A percentile compares a stretch with the other conserved stretches of the same genome.
Evolutionary conservation across 2,888 invertebrate species (phyloP).

Genomic region (Pelosia muscerda): DNA sequence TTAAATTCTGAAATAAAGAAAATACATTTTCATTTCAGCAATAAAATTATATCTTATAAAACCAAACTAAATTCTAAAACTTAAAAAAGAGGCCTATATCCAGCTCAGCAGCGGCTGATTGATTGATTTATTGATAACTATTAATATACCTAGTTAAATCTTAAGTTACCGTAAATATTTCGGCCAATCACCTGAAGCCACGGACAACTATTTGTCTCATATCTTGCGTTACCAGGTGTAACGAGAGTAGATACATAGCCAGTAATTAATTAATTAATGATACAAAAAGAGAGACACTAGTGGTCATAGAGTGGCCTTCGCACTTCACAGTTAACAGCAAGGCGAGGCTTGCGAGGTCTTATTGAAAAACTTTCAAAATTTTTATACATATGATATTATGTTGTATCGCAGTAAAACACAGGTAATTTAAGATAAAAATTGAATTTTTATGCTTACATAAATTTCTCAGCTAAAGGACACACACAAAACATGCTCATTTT

Average conservation of each 20-base stretch:
- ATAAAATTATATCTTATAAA: no score
- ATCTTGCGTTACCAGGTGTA: background rate
- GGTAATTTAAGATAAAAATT: background rate
- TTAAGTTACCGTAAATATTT: background rate
- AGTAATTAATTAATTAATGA: background rate
- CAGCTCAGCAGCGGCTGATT: no score
- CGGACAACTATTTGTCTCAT: background rate
- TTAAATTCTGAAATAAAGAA: background rate
- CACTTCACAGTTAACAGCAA: background rate
- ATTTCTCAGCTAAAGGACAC: background rate
- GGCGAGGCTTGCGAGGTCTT: background rate
- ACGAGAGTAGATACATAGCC: background rate
- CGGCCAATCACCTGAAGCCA: background rate
- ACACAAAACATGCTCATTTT: background rate
- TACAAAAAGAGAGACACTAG: background rate
- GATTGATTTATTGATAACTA: no score
- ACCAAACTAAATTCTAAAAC: no score
- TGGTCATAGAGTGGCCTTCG: background rate
- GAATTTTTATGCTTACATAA: background rate
- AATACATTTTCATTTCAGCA: no score
- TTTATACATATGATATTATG: no score
- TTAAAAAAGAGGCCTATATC: no score
- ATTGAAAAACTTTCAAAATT: background rate
- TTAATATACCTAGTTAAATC: no score
- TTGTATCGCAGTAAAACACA: background rate